A percentile compares a stretch with the other conserved stretches of the same genome.
phyloP scores from a whole-genome alignment of 2,113 vertebrate genomes.

The Morone saxatilis region DNA sequence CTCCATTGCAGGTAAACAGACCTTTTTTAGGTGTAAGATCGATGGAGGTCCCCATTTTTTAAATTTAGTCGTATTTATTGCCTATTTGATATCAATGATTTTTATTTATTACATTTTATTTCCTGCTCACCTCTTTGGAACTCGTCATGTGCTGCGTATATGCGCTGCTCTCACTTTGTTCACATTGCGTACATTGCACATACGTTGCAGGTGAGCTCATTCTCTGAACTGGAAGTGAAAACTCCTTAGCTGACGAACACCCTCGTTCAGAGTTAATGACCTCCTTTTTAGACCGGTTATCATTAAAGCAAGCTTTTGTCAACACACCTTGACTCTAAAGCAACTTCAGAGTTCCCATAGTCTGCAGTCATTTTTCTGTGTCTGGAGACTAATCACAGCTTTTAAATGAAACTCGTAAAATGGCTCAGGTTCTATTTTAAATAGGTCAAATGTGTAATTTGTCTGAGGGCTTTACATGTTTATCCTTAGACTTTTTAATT shows the following conservation, averaged over 20 bases:
- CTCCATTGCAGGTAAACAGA: neutral
- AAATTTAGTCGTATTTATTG: neutral
- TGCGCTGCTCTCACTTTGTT: neutral
- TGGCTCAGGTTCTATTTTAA: neutral
- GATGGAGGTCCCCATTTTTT: neutral
- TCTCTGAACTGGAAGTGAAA: neutral
- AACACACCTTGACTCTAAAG: neutral
- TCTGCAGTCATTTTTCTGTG: neutral
- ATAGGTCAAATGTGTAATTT: neutral
- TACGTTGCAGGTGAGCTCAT: neutral
- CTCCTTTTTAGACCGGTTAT: neutral
- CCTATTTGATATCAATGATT: neutral
- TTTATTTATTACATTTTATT: neutral
- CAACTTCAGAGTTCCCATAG: neutral
- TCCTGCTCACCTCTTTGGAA: neutral
- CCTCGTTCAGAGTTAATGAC: neutral
- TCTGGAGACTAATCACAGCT: neutral
- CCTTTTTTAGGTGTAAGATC: neutral
- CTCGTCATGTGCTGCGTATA: neutral
- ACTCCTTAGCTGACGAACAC: neutral
- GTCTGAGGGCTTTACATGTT: neutral
- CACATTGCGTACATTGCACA: no score
- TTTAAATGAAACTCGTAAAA: neutral
- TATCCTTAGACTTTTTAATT: neutral
- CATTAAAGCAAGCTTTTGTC: neutral